These are phyloP conservation scores for Scyliorhinus canicula DNA, from an alignment of 2,797 vertebrate species.

Conservation along the genomic window DNA sequence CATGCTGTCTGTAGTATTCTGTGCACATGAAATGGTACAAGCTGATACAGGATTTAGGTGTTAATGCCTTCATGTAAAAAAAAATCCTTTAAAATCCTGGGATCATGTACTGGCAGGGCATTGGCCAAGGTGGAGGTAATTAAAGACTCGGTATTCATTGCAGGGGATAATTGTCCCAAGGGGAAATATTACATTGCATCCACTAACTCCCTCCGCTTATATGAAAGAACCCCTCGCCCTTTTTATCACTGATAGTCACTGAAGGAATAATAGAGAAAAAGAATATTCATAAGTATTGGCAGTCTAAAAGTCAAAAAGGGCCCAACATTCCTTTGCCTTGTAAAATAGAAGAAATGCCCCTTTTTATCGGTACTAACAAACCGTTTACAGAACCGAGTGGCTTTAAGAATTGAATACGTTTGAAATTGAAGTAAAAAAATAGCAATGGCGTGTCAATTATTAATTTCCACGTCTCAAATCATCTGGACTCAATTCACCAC, in stretches of 20 bases:
- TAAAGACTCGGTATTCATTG: not conserved
- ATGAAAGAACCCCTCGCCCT: not conserved
- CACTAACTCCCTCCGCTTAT: not conserved
- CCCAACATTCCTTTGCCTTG: not conserved
- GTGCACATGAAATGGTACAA: not conserved
- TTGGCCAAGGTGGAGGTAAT: not conserved
- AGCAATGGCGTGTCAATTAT: not conserved
- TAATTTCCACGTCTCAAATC: not conserved
- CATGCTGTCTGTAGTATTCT: not conserved
- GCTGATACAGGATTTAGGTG: not conserved
- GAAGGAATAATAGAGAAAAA: not conserved
- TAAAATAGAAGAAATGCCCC: not conserved
- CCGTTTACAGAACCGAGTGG: not conserved
- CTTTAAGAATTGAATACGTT: not conserved
- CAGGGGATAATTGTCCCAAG: not conserved
- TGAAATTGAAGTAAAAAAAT: not conserved
- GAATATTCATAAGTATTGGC: not conserved
- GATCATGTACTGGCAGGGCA: not conserved
- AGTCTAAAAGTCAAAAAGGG: not conserved
- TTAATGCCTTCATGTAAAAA: not conserved
- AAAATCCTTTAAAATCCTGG: not conserved
- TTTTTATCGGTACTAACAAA: not conserved
- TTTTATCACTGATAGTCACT: not conserved
- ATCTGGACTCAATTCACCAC: not conserved
- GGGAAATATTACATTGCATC: not conserved